These are phyloP conservation scores for Meteorus cinctellus DNA, from an alignment of 2,888 invertebrate genomes.

Conservation along the genomic window DNA sequence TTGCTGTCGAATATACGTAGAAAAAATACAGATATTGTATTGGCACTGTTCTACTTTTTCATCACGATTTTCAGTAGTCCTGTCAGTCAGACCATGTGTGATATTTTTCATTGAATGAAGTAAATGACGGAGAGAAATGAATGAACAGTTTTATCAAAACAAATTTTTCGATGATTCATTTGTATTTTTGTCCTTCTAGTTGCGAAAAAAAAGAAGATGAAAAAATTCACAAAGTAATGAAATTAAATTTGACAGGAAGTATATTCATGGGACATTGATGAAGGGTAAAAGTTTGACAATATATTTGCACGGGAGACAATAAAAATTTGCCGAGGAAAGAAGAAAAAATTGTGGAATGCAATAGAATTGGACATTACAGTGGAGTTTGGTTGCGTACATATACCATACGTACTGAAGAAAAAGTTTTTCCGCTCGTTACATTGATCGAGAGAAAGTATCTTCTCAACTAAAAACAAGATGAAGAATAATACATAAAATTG, in stretches of 20 bases:
- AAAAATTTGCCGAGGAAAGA: background rate
- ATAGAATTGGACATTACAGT: background rate
- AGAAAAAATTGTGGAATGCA: conserved; percentile 1
- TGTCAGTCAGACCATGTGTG: background rate
- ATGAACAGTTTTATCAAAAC: background rate
- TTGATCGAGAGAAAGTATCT: conserved; percentile 21
- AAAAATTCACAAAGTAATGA: background rate
- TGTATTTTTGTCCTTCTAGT: background rate
- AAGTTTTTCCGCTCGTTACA: conserved; percentile 21
- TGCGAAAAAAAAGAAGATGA: background rate
- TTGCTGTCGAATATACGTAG: background rate
- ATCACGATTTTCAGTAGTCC: background rate
- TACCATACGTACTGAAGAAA: background rate
- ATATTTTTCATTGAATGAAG: no score
- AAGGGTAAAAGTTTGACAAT: conserved; percentile 3
- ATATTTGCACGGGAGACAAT: background rate
- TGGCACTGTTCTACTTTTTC: background rate
- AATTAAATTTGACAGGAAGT: background rate
- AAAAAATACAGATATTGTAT: background rate
- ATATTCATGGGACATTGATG: background rate
- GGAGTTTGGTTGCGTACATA: background rate
- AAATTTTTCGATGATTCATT: background rate
- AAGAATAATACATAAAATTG: background rate
- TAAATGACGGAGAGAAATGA: background rate
- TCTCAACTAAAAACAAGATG: conserved; percentile 6